Evolutionary conservation across 2,888 invertebrate species (phyloP).

Genomic region (Cactoblastis cactorum): DNA sequence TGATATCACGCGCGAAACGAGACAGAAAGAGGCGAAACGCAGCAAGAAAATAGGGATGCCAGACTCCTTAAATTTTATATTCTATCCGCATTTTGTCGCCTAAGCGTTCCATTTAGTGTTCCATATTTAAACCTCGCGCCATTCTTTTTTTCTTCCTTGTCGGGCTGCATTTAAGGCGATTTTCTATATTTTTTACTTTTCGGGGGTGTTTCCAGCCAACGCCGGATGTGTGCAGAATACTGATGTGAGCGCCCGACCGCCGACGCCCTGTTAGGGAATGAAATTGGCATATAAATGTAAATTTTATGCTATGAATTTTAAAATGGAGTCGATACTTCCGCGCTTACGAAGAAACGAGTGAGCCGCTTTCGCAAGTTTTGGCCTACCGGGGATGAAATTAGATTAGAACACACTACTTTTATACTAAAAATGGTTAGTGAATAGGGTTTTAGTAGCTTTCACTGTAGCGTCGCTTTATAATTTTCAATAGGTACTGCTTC

Average conservation of each 20-base stretch:
- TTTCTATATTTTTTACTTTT: conserved; percentile 56
- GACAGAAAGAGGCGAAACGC: conserved; percentile 40
- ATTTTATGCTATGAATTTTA: conserved; percentile 80
- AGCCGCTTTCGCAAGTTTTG: conserved; percentile 62
- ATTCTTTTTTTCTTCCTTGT: conserved; percentile 64
- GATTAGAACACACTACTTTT: conserved; percentile 64
- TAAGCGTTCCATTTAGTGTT: conserved; percentile 80
- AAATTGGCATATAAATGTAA: conserved; percentile 80
- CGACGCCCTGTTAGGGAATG: conserved; percentile 75
- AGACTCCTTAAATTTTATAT: conserved; percentile 75
- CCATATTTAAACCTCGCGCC: conserved; percentile 76
- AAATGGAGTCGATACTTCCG: conserved; percentile 77
- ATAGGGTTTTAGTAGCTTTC: conserved; percentile 56
- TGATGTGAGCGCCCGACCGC: conserved; percentile 74
- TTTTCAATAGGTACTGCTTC: conserved; percentile 10
- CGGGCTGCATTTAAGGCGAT: conserved; percentile 64
- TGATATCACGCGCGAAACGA: conserved; percentile 55
- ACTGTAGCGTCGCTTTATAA: conserved; percentile 17
- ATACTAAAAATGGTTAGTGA: too few relatives aligned
- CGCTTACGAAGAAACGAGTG: conserved; percentile 52
- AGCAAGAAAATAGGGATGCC: conserved; percentile 50
- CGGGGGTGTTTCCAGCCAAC: conserved; percentile 52
- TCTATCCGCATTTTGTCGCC: conserved; percentile 79
- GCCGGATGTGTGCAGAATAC: conserved; percentile 68
- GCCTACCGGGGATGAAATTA: conserved; percentile 68